These are phyloP conservation scores for Erythrocercus mccallii DNA, from an alignment of 2,113 vertebrate species.

Conservation along the genomic window DNA sequence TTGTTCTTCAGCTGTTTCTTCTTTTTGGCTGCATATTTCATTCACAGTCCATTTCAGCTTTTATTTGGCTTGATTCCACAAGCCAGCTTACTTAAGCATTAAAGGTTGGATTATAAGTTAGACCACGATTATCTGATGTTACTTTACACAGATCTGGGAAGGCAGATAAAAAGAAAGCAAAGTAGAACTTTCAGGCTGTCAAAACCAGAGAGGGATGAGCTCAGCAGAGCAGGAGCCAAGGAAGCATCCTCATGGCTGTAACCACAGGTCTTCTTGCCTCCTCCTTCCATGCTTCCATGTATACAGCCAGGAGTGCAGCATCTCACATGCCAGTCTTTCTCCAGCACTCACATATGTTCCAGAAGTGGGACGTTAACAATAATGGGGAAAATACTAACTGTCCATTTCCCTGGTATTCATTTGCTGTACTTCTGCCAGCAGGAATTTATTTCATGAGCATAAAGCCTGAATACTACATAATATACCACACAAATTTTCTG, in stretches of 20 bases:
- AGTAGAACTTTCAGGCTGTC: not conserved
- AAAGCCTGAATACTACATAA: not conserved
- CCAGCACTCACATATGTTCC: fast-evolving
- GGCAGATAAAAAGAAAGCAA: not conserved
- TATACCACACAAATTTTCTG: not conserved
- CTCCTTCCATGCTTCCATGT: not conserved
- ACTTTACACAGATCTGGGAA: not conserved
- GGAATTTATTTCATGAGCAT: not conserved
- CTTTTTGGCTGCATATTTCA: not conserved
- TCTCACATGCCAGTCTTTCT: not conserved
- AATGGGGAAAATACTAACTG: not conserved
- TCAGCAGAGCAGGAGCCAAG: not conserved
- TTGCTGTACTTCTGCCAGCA: not conserved
- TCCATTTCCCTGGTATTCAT: not conserved
- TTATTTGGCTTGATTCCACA: not conserved
- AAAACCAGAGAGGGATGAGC: not conserved
- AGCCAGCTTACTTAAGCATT: not conserved
- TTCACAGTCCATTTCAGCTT: not conserved
- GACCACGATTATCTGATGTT: not conserved
- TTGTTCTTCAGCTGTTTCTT: not conserved
- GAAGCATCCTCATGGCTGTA: not conserved
- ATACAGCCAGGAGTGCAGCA: not conserved
- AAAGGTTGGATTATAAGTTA: not conserved
- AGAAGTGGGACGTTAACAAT: not conserved
- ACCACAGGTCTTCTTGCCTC: not conserved